phyloP scores from a whole-genome alignment of 2,113 vertebrate species.

The Phylloscopus whistleri region DNA sequence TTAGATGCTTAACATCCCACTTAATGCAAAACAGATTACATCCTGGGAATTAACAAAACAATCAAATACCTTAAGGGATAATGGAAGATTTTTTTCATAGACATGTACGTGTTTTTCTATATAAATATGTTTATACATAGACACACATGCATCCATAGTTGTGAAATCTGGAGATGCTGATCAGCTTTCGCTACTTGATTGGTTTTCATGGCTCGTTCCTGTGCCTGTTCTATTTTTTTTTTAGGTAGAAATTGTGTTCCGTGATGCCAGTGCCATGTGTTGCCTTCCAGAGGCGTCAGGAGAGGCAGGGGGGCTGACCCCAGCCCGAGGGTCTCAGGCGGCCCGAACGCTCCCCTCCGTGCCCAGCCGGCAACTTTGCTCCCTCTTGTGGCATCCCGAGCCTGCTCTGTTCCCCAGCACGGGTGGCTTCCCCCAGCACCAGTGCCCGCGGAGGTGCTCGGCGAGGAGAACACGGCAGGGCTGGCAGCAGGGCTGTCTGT shows the following conservation, averaged over 20 bases:
- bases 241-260: neutral
- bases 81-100: neutral
- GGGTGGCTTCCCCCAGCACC: neutral
- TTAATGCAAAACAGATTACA: conserved; percentile 61
- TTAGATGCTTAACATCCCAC: conserved; percentile 48
- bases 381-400: conserved; percentile 21
- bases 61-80: conserved; percentile 20
- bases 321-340: neutral
- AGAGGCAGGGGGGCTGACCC: neutral
- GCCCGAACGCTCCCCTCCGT: neutral
- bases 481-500: neutral
- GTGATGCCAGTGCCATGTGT: neutral
- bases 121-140: neutral
- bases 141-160: neutral
- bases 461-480: neutral
- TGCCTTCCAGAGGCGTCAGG: neutral
- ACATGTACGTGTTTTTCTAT: neutral
- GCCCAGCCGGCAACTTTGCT: neutral
- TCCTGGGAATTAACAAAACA: conserved; percentile 62
- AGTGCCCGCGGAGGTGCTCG: neutral
- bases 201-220: neutral
- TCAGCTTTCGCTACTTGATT: neutral
- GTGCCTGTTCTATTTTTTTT: neutral
- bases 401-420: neutral
- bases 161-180: neutral